Percentiles rank a stretch among this genome's conserved stretches.
These are phyloP conservation scores for Mycogona germanica DNA, from an alignment of 2,888 invertebrate genomes.

Conservation along the genomic window DNA sequence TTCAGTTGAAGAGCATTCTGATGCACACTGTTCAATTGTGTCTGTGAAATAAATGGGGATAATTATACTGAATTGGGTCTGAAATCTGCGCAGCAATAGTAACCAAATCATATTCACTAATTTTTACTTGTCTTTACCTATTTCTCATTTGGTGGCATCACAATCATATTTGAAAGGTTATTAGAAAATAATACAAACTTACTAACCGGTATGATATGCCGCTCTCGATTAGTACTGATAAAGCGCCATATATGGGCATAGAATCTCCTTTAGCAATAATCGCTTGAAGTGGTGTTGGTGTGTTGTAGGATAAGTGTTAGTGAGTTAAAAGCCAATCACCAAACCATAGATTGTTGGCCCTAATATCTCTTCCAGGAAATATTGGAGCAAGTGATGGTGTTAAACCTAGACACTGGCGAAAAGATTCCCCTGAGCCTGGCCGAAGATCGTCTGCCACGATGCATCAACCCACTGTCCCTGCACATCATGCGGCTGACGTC, in stretches of 20 bases:
- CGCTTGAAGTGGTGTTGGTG: not conserved
- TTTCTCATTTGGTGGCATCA: no score
- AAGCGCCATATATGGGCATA: not conserved
- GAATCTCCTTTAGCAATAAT: not conserved
- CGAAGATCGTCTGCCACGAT: slow-evolving; percentile 81
- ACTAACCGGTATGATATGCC: no score
- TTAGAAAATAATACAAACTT: no score
- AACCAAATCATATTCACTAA: no score
- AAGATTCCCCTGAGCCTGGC: slow-evolving; percentile 87
- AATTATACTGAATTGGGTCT: no score
- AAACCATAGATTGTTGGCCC: slow-evolving; percentile 6
- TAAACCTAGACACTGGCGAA: slow-evolving; percentile 59
- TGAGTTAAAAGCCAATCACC: not conserved
- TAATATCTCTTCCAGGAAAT: no score
- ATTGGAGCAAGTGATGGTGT: slow-evolving; percentile 63
- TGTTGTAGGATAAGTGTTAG: not conserved
- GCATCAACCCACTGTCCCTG: slow-evolving; percentile 84
- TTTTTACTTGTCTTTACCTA: no score
- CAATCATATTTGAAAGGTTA: no score
- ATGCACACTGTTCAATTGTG: no score
- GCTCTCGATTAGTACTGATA: not conserved
- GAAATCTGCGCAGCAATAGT: no score
- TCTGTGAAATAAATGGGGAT: no score
- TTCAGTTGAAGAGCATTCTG: no score
- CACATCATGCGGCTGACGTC: slow-evolving; percentile 90